Base-by-base conservation (phyloP, 2,888 invertebrate species). In the Phytoseiulus persimilis region DNA sequence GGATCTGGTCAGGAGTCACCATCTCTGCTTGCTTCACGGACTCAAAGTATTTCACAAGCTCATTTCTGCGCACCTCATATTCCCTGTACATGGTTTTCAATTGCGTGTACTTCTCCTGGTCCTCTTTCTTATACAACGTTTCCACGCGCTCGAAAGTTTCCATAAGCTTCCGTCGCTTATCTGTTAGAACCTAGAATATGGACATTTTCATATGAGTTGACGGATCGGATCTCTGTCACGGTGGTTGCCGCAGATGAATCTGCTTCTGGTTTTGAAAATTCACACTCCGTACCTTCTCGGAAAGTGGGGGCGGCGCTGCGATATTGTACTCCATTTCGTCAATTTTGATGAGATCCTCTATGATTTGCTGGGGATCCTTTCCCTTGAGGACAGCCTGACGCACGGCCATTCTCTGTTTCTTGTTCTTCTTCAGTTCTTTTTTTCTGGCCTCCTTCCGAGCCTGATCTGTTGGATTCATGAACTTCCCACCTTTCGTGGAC, bases 401-500 rank as follows among this genome's bases (percentile, higher is more conserved):
- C 0, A 99, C 99, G 94, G 98, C 95, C 93, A 97, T 97, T 90
- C 99, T 94, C 93, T 99, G 99, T 91, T 97, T 96, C 93, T 99
- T 99, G 93, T 99, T 99, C 94, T 98, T 99, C 93, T 99, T 99
- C 83, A 99, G 93, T 93, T 99, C 99, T 92, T 97, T 97, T 93
- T 98, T 98, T 90, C 98, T 95, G 28, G 98, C 98, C 93, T 98
- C 98, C 93, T 99, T 99, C 92, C 98, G 97, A 90, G 98, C 98
- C 95, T 98, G 98, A 93, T 99, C 99, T 6, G 99, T 99, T 83
- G 99, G 99, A 94, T 99, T 99, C 98, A 99, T 99, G 92, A 97
- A 98, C 95, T 98, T 98, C 93, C 99, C 99, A 97, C 98, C 98
- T 94, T 99, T 99, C 90, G 98, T 99, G 95, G 98, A 98, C 94